phyloP scores from a whole-genome alignment of 2,888 invertebrate genomes.

The Andrena flavipes region DNA sequence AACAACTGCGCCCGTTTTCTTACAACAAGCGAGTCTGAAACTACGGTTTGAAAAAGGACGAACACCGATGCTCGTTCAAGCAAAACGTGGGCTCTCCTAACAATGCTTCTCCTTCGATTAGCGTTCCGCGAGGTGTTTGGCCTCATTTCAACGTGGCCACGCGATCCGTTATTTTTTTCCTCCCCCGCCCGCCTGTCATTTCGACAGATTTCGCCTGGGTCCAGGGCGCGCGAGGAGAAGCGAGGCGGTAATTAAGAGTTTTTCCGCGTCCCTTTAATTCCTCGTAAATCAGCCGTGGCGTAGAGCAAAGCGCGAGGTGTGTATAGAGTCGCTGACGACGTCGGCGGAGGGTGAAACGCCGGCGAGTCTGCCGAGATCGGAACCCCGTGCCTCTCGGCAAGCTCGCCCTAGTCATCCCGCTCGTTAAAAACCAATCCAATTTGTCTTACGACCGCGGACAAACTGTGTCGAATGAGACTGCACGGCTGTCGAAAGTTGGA shows the following conservation, averaged over 20 bases:
- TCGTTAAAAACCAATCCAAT: conserved; percentile 72
- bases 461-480: conserved; percentile 26
- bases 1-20: background rate
- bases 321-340: background rate
- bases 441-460: conserved; percentile 55
- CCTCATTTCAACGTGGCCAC: background rate
- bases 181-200: background rate
- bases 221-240: background rate
- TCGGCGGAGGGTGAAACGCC: conserved; percentile 17
- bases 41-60: too few relatives aligned
- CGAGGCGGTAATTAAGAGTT: conserved; percentile 22
- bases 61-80: background rate
- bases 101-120: background rate
- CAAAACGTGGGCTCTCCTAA: background rate
- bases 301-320: conserved; percentile 28
- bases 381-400: conserved; percentile 5
- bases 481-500: conserved; percentile 34
- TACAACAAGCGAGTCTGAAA: background rate
- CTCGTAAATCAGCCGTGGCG: conserved; percentile 46
- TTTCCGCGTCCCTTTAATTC: conserved; percentile 49
- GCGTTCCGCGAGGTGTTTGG: background rate
- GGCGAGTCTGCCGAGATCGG: conserved; percentile 9
- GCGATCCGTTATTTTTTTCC: conserved; percentile 6
- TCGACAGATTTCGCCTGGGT: conserved; percentile 9
- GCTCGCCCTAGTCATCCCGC: conserved; percentile 51